Percentiles rank a stretch among this genome's conserved stretches.
Conservation (phyloP, 2,888 invertebrate species). For the Eupithecia insigniata region DNA sequence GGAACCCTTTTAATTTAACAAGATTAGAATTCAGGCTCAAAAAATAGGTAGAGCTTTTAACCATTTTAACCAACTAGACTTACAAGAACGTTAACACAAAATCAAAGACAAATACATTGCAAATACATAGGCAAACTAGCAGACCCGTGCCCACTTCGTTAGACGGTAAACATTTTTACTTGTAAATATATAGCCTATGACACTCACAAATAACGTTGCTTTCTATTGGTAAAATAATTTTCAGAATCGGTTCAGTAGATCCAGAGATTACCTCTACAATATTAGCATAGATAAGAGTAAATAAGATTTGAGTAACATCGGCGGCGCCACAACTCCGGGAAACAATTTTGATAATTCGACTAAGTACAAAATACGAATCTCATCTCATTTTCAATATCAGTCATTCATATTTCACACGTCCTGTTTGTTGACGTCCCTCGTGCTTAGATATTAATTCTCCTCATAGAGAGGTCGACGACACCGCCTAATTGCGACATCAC, state of each 20-base stretch:
- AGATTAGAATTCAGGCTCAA: not conserved
- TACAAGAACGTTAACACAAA: not conserved
- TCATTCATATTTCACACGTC: not conserved
- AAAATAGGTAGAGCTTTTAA: not conserved
- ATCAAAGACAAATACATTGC: too few species aligned
- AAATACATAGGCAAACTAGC: too few species aligned
- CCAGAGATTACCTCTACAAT: too few species aligned
- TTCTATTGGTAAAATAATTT: too few species aligned
- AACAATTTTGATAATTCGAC: not conserved
- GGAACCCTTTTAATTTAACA: not conserved
- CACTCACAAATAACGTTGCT: too few species aligned
- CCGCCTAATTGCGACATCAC: not conserved
- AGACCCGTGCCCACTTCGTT: too few species aligned
- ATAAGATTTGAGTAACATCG: not conserved
- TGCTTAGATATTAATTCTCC: not conserved
- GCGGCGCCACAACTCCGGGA: not conserved
- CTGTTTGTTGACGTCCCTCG: not conserved
- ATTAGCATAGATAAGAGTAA: too few species aligned
- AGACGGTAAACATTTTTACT: too few species aligned
- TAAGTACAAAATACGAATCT: not conserved
- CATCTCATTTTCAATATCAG: not conserved
- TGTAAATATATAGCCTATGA: too few species aligned
- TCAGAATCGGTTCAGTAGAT: too few species aligned
- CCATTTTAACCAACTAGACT: not conserved
- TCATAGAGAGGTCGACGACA: not conserved